Conservation (phyloP, 2,113 vertebrate genomes). For the Hiodon tergisus region DNA sequence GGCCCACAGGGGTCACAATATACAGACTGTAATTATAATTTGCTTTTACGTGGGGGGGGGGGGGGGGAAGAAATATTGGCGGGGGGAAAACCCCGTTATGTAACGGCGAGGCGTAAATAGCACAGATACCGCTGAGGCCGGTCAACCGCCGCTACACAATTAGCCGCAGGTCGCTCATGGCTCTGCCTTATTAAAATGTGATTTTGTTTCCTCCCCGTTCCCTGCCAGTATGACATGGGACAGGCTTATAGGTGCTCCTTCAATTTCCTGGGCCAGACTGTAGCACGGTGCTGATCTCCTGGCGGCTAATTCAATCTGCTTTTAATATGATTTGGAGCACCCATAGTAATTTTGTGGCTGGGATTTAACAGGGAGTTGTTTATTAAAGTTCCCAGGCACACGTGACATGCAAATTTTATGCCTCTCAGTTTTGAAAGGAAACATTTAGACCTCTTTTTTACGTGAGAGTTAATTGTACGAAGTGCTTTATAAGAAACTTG, state of each 20-base stretch:
- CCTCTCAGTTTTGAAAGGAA: neutral
- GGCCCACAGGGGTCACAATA: neutral
- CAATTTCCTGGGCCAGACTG: neutral
- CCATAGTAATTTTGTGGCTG: neutral
- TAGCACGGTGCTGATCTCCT: neutral
- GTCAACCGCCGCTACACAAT: neutral
- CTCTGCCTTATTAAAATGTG: conserved; percentile 15
- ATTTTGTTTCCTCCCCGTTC: neutral
- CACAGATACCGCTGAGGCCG: neutral
- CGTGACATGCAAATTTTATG: neutral
- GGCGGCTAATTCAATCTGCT: neutral
- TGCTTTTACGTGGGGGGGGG: neutral
- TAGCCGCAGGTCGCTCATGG: neutral
- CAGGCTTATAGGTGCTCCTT: neutral
- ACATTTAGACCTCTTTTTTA: neutral
- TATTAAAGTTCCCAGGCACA: conserved; percentile 3
- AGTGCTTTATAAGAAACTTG: too few species aligned
- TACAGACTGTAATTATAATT: neutral
- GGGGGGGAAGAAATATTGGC: neutral
- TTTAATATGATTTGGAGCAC: neutral
- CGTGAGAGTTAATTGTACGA: neutral
- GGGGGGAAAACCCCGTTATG: too few species aligned
- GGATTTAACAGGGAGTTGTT: neutral
- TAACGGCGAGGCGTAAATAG: neutral
- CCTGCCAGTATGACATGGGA: neutral